A percentile compares a stretch with the other conserved stretches of the same genome.
These are phyloP conservation scores for Rousettus madagascariensis DNA, from an alignment of 2,797 vertebrate genomes.

Conservation along the genomic window DNA sequence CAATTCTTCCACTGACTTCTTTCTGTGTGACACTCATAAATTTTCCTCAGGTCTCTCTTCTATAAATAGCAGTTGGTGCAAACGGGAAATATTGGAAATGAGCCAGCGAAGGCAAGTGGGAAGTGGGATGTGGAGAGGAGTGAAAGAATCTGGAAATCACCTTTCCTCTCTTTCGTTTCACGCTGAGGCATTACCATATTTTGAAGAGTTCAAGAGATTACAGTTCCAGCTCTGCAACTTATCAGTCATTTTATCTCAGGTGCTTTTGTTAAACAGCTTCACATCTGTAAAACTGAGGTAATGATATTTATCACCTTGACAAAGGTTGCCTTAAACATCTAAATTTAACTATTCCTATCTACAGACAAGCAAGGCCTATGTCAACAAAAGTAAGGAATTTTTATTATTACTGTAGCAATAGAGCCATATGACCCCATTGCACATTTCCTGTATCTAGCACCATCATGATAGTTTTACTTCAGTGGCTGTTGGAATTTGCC, in stretches of 20 bases:
- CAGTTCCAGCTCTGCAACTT: background rate
- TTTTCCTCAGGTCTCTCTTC: background rate
- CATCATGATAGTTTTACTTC: background rate
- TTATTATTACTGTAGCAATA: background rate
- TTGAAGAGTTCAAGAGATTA: background rate
- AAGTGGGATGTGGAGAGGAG: background rate
- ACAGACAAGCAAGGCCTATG: background rate
- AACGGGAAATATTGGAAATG: background rate
- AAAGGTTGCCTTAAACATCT: no score
- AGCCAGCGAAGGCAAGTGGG: no score
- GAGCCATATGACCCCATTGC: background rate
- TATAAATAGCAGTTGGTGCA: background rate
- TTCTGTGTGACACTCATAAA: background rate
- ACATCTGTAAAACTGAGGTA: background rate
- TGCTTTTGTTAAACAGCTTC: background rate
- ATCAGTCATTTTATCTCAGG: background rate
- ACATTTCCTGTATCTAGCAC: background rate
- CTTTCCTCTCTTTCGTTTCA: background rate
- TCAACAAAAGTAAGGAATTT: background rate
- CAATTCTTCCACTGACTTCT: background rate
- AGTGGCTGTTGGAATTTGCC: background rate
- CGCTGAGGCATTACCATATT: background rate
- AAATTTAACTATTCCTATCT: background rate
- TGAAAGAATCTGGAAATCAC: background rate
- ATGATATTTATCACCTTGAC: background rate